Evolutionary conservation across 2,797 vertebrate genomes (phyloP).

Genomic region (Parauchenoglanis punctatus): DNA sequence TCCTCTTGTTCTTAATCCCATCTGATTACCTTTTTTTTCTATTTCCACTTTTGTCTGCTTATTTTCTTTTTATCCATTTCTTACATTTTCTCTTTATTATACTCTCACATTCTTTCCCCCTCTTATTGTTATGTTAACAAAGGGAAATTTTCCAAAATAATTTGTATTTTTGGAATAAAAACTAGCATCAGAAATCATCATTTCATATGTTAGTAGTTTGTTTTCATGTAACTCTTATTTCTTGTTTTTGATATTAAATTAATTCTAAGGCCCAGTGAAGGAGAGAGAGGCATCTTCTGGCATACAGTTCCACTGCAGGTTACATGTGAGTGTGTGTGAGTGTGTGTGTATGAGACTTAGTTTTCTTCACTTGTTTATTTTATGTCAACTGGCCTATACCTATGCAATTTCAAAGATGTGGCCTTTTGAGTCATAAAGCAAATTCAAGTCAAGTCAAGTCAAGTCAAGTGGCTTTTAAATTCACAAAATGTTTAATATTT

Average conservation of each 20-base stretch:
- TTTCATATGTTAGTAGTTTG: background rate
- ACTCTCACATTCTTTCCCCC: background rate
- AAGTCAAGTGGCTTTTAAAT: no score
- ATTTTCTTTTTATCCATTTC: background rate
- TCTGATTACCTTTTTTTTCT: background rate
- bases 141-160: no score
- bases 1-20: background rate
- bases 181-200: background rate
- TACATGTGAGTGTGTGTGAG: background rate
- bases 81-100: background rate
- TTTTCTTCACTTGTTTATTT: background rate
- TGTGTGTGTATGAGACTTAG: background rate
- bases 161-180: background rate
- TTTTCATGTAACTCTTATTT: background rate
- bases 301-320: slow-evolving; percentile 11
- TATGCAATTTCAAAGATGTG: background rate
- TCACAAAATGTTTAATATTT: no score
- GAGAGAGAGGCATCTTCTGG: slow-evolving; percentile 45
- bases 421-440: background rate
- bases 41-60: background rate
- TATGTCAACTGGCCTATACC: no score
- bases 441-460: background rate
- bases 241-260: background rate
- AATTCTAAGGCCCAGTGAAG: background rate
- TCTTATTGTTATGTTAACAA: background rate